These are phyloP conservation scores for Pseudococcus viburni DNA, from an alignment of 2,888 invertebrate species.

Conservation along the genomic window DNA sequence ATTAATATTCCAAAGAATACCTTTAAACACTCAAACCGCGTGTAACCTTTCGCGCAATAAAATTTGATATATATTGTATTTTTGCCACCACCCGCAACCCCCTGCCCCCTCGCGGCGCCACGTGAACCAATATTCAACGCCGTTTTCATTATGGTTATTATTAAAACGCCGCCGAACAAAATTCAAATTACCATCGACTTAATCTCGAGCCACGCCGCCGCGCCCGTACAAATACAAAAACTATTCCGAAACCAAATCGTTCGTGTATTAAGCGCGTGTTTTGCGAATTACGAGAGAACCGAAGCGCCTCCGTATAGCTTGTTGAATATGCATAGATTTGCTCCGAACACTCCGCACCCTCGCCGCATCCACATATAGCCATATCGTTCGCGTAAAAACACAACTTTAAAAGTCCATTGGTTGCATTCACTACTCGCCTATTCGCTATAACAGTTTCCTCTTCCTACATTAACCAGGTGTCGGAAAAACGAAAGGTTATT, in stretches of 20 bases:
- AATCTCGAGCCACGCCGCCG: background rate
- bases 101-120: background rate
- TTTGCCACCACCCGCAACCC: background rate
- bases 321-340: conserved; percentile 16
- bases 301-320: background rate
- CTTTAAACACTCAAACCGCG: conserved; percentile 27
- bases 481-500: background rate
- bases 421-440: background rate
- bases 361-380: background rate
- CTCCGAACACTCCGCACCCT: background rate
- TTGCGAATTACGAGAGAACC: background rate
- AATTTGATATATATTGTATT: conserved; percentile 24
- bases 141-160: conserved; percentile 8
- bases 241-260: background rate
- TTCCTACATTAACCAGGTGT: background rate
- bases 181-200: conserved; percentile 20
- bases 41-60: conserved; percentile 31
- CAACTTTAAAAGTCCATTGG: background rate
- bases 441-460: background rate
- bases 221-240: background rate
- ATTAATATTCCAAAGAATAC: conserved; percentile 28
- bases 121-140: background rate
- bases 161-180: conserved; percentile 9
- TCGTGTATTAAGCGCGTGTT: conserved; percentile 3
- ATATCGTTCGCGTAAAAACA: background rate